phyloP scores from a whole-genome alignment of 2,797 vertebrate species.

The Nothura maculosa region DNA sequence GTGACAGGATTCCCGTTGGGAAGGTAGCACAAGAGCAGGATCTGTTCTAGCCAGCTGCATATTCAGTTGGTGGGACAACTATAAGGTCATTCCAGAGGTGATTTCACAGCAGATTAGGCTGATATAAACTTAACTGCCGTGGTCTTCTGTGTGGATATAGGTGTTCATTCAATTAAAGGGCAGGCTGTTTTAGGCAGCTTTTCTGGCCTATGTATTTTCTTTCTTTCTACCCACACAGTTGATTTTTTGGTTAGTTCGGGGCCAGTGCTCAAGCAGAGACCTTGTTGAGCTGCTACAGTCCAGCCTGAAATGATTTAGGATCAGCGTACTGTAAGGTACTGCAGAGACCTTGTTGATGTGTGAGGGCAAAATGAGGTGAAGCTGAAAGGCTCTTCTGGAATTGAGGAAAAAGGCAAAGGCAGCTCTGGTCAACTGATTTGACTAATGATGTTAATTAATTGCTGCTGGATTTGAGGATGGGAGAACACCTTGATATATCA shows the following conservation, averaged over 20 bases:
- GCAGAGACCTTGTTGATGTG: not conserved
- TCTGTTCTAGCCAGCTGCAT: not conserved
- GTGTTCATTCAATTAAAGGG: not conserved
- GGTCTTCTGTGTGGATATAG: fast-evolving
- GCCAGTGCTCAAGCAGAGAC: not conserved
- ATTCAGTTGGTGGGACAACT: not conserved
- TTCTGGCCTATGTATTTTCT: not conserved
- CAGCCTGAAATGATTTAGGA: not conserved
- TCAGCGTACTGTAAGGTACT: not conserved
- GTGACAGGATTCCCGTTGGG: not conserved
- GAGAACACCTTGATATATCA: not conserved
- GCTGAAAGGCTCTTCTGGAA: not conserved
- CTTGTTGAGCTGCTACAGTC: not conserved
- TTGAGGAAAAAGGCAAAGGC: not conserved
- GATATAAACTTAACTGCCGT: not conserved
- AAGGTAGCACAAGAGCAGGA: not conserved
- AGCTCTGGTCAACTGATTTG: not conserved
- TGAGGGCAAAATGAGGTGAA: not conserved
- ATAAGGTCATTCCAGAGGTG: not conserved
- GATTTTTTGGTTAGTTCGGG: not conserved
- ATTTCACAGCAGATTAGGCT: not conserved
- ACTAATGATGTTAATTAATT: not conserved
- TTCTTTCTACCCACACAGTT: fast-evolving
- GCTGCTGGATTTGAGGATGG: not conserved
- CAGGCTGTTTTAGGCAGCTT: not conserved